Evolutionary conservation across 35 echinoderm and acorn worm species (phyloP), one percentile per base, ranked within the genome.

Genomic region (Antedon bifida): DNA sequence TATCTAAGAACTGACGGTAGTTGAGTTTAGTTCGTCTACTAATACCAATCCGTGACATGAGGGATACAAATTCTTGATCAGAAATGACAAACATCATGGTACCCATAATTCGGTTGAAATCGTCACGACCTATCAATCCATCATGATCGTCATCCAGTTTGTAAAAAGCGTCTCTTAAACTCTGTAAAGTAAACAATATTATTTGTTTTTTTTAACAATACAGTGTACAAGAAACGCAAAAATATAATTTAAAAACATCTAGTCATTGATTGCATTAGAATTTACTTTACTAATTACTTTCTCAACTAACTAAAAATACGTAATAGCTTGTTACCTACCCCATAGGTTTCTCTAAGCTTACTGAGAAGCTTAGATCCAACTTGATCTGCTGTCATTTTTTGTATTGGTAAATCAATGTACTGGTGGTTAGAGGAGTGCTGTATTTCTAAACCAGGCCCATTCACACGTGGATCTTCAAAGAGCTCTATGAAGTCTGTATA

Each of bases 61-160:
- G 45, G 42, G 90, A 85, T 42, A 32, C 77, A 46, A 99, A 99
- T 51, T 99, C 95, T 51, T 90, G 91, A 36, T 99, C 91, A 19
- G 64, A 79, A 12, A 82, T 90, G 77, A 89, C 85, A 82, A 99
- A 88, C 95, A 99, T 99, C 74, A 99, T 78, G 10, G 76, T 42
- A 31, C 91, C 95, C 42, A 99, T 75, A 0, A 99, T 88, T 32
- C 83, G 95, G 13, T 87, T 77, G 88, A 99, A 93, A 79, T 99
- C 91, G 12, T 89, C 82, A n/a, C 88, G 90, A 11, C 85, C 35
- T 16, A 99, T 83, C 16, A 88, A 55, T 9, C 95, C 95, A 75
- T 99, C 88, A 74, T 99, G 95, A 46, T 99, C 91, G 64, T 99
- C 95, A 35, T 99, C 95, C 74, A 99, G 29, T 76, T 99, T 99